Base-by-base conservation (phyloP, 2,113 vertebrate species). In the Corythornis vintsioides region DNA sequence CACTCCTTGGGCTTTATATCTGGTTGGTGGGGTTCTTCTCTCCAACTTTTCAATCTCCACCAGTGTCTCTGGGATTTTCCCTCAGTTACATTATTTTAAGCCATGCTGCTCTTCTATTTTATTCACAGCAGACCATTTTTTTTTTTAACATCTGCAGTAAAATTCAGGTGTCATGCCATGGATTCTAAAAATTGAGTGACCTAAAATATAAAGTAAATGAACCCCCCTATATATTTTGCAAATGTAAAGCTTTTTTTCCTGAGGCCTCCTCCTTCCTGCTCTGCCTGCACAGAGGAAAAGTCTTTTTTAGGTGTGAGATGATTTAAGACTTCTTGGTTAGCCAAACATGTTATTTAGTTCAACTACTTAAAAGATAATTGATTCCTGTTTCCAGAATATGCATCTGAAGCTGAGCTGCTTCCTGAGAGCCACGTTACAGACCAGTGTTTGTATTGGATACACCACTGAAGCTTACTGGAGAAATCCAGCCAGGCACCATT, bases 361-460 rank as follows among this genome's bases (percentile, higher is more conserved):
- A 64, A 19, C 72, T 92, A 43, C 83, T 94, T 90, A 55, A 83
- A 80, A 59, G 18, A 63, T 57, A 73, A 89, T 65, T 87, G 79
- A 91, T 83, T 88, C 69, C 45, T 10, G 1, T 86, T 70, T 92
- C 60, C 25, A 59, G 76, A 31, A 45, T 63, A 42, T 38, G 59
- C 6, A 0, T 60, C 52, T 92, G 69, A 88, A 90, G 76, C 71
- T 80, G 8, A 60, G 77, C 77, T 86, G 11, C 69, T 88, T 57
- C 17, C 43, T 43, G 38, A 75, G 84, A 84, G 89, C 67, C 75
- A 47, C 70, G 67, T 73, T 83, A 61, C 3, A 57, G 84, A 66
- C 55, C 50, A 79, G 84, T 92, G 91, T 96, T 96, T 92, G 33
- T 59, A 11, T 47, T 94, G 94, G 94, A 92, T 67, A 9, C 66